Evolutionary conservation across 2,113 vertebrate species (phyloP).

Genomic region (Gopherus flavomarginatus): DNA sequence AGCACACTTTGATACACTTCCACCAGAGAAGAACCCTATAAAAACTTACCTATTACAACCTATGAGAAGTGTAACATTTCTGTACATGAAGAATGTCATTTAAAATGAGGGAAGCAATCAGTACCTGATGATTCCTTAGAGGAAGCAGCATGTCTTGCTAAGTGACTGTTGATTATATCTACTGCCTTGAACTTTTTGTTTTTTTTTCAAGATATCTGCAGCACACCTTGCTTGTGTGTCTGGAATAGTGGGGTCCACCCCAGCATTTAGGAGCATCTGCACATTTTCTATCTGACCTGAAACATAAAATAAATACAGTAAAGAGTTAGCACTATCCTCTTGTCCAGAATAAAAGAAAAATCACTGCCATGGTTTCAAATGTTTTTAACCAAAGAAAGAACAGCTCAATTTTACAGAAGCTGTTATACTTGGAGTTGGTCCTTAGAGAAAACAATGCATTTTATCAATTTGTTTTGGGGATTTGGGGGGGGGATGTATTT

Average conservation of each 20-base stretch:
- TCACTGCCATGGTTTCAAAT: neutral
- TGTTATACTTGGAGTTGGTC: neutral
- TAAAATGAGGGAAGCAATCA: neutral
- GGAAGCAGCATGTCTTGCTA: constrained; percentile 37
- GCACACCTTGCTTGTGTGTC: constrained; percentile 67
- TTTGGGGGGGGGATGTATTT: too few relatives aligned
- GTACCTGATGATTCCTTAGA: constrained; percentile 73
- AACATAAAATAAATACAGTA: neutral
- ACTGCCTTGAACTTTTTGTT: constrained; percentile 82
- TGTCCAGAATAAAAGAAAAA: neutral
- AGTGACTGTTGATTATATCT: constrained; percentile 74
- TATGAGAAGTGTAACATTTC: neutral
- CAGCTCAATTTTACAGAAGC: neutral
- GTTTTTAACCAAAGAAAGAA: neutral
- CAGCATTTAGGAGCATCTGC: constrained; percentile 79
- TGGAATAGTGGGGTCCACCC: constrained; percentile 77
- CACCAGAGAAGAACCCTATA: neutral
- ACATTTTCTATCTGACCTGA: constrained; percentile 83
- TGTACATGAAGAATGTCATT: neutral
- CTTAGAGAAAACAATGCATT: neutral
- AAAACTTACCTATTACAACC: neutral
- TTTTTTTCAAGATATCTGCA: constrained; percentile 79
- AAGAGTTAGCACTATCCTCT: neutral
- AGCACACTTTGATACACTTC: neutral
- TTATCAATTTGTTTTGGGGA: neutral